phyloP scores from a whole-genome alignment of 2,797 vertebrate genomes.

The Tapirus indicus region DNA sequence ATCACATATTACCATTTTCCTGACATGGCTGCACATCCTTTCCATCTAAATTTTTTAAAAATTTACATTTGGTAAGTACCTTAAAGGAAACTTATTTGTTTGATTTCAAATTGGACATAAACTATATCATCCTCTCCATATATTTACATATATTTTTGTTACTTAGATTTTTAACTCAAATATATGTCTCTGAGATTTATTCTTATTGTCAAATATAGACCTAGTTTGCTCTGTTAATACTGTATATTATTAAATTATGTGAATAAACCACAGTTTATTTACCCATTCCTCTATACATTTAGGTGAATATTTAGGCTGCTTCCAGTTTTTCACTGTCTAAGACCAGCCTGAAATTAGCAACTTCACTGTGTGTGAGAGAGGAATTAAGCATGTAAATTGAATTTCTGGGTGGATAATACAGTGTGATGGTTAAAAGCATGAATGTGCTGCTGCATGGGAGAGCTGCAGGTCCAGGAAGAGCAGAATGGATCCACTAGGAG shows the following conservation, averaged over 20 bases:
- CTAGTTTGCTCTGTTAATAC: accelerated
- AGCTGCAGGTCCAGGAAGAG: too few relatives aligned
- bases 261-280: background rate
- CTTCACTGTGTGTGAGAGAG: background rate
- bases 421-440: too few relatives aligned
- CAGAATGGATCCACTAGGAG: accelerated
- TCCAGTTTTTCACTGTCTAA: background rate
- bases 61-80: accelerated
- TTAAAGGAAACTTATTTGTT: background rate
- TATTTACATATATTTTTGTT: too few relatives aligned
- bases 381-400: background rate
- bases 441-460: accelerated
- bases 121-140: background rate
- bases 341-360: background rate
- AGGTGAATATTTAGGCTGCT: background rate
- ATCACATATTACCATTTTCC: background rate
- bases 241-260: too few relatives aligned
- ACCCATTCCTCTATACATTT: too few relatives aligned
- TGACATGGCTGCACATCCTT: background rate
- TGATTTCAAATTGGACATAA: background rate
- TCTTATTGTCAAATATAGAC: background rate
- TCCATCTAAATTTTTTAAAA: accelerated
- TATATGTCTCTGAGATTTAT: background rate
- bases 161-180: background rate
- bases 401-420: background rate